Evolutionary conservation across 2,113 vertebrate species (phyloP), one percentile per base, ranked within the genome.

Genomic region (Butorides virescens): DNA sequence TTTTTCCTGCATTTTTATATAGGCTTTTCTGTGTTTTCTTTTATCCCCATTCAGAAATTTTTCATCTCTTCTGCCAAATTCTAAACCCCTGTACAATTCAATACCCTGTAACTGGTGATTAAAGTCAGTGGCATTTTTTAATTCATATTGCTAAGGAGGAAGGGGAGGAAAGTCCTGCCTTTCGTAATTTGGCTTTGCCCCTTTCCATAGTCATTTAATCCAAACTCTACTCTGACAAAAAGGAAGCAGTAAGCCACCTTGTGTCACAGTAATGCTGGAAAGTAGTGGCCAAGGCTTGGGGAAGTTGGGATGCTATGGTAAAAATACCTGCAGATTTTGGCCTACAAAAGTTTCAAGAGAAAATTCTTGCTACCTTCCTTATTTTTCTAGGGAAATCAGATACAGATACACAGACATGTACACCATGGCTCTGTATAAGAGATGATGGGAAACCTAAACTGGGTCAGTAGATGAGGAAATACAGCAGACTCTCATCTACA

Each of bases 11-110:
- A 68, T 79, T 94, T 96, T 93, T 80, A 75, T 55, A 42, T 58
- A 91, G 53, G 49, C 36, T 96, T 97, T 95, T 86, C 76, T 96
- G 71, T 95, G 80, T 96, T 96, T 92, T 87, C 71, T 77, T 96
- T 94, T 81, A 86, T 95, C 32, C 63, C 30, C 97, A 88, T 95
- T 91, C 91, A 80, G 91, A 95, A 92, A 44, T 66, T 88, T 97
- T 96, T 92, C n/a, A 11, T 58, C 42, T 55, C 56, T 93, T 82
- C 75, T 94, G 68, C 56, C 36, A 74, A 61, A 92, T 72, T 92
- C 44, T 59, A 88, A 89, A 90, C 49, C 32, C 27, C 17, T 94
- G 27, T 78, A 66, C 63, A 58, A 85, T 84, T 92, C 86, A 90
- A 53, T 67, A 71, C 29, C 27, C 70, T 77, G 58, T 81, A 73